Base-by-base conservation (phyloP, 92 coral and sea anemone genomes). In the Phymanthus crucifer region DNA sequence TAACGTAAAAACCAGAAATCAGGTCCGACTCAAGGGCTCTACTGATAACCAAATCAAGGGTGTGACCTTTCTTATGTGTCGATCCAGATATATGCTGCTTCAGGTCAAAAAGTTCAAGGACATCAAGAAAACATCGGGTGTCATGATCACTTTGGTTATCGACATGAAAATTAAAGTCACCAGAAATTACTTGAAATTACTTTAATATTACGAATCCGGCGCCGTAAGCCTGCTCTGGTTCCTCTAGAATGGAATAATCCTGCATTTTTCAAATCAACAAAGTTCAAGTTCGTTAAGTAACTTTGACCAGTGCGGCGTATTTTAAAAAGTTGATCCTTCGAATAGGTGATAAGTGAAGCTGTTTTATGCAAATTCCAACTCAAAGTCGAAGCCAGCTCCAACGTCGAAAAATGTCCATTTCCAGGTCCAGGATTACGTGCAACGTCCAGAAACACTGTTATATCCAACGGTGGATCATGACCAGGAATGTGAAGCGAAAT, bases 401-500 rank as follows among this genome's bases (percentile, higher is more conserved):
- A n/a, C n/a, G n/a, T n/a, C n/a, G n/a, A n/a, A n/a, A 32, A 26
- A 48, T 33, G 45, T 52, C 24, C 24, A 57, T 32, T 77, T 32
- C 19, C 73, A 57, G 85, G 85, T 26, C 80, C 80, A 45, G 72
- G 85, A 58, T 81, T 81, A 16, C 27, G 46, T 38, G 72, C 26
- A 46, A 81, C 43, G 27, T 81, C 85, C 23, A 32, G 24, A 73
- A 58, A 82, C 61, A 82, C 79, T 12, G 80, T 82, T n/a, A 82
- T 72, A 74, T 73, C 86, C 33, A 82, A 52, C 73, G 73, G 80
- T 6, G 86, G 86, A 38, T 82, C 75, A 40, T 82, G 86, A 26
- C 80, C 86, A 26, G 86, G 86, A 29, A 82, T 64, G 74, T 82
- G 73, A 31, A 74, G 72, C 24, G 86, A 33, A 34, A 40, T 66